Base-by-base conservation (phyloP, 1,140 invertebrate species). In the Antheraea mylitta region DNA sequence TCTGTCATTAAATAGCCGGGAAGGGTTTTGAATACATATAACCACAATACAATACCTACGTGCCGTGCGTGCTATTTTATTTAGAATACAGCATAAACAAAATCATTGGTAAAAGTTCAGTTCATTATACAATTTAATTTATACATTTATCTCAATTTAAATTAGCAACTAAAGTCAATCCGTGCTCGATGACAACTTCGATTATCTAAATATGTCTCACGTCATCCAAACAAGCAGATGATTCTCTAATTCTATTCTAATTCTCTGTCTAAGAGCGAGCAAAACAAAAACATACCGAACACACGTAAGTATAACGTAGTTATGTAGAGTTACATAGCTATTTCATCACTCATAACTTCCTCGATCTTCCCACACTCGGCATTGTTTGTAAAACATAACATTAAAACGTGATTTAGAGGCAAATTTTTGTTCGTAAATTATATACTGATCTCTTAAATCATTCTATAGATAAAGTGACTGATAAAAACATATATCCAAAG, bases 311-410 rank as follows among this genome's bases (percentile, higher is more conserved):
- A 16, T 16, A 16, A 53, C 45, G 45, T 53, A 16, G 45, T 53
- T 53, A 53, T 53, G 45, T 53, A 53, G 45, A 13, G 45, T 53
- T 53, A 53, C 45, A 53, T 53, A 53, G 9, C 0, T 9, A 53
- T 53, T 53, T 53, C 45, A 53, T 53, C 45, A 53, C 45, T 53
- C 45, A 53, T 53, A 53, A 16, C 16, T 53, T 53, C 45, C 38
- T 42, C 38, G 38, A 42, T 4, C 38, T 53, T 53, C 45, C 45
- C 45, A 53, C 45, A 53, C 45, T 53, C 45, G 45, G 5, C 2
- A 53, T 53, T 53, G 45, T 53, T 9, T 53, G 45, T 16, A 53
- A 53, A 53, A 16, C 13, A 53, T 53, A 53, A 53, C 16, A 6
- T 16, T 53, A 53, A 13, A 13, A 53, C 1, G 16, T 2, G 45